A percentile compares a stretch with the other conserved stretches of the same genome.
Evolutionary conservation across 2,113 vertebrate species (phyloP).

Genomic region (Cololabis saira): DNA sequence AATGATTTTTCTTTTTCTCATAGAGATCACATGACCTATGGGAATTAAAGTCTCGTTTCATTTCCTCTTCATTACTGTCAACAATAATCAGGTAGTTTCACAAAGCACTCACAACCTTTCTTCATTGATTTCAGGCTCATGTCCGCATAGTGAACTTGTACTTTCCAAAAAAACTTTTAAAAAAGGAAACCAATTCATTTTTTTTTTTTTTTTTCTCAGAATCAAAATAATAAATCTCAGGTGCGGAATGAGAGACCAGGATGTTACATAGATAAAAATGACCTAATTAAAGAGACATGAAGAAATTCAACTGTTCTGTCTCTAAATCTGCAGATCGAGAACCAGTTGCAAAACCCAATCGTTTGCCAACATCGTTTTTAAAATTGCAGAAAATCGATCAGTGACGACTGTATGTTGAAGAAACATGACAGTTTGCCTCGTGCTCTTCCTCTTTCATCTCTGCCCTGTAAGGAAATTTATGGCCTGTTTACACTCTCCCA

Average conservation of each 20-base stretch:
- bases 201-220: too few relatives aligned
- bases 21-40: constrained; percentile 51
- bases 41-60: constrained; percentile 58
- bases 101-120: constrained; percentile 10
- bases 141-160: constrained; percentile 1
- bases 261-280: too few relatives aligned
- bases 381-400: constrained; percentile 24
- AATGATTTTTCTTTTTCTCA: constrained; percentile 15
- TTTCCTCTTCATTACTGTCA: constrained; percentile 62
- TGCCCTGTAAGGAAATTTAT: constrained; percentile 46
- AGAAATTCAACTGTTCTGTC: too few relatives aligned
- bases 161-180: constrained; percentile 11
- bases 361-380: constrained; percentile 3
- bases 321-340: too few relatives aligned
- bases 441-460: constrained; percentile 54
- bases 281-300: too few relatives aligned
- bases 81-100: constrained; percentile 55
- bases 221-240: too few relatives aligned
- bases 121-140: constrained; percentile 15
- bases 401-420: constrained; percentile 21
- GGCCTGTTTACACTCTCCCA: constrained; percentile 39
- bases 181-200: too few relatives aligned
- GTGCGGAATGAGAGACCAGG: too few relatives aligned
- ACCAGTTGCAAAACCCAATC: too few relatives aligned
- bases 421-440: constrained; percentile 49